Evolutionary conservation across 2,113 vertebrate species (phyloP).

Genomic region (Oncorhynchus masou): DNA sequence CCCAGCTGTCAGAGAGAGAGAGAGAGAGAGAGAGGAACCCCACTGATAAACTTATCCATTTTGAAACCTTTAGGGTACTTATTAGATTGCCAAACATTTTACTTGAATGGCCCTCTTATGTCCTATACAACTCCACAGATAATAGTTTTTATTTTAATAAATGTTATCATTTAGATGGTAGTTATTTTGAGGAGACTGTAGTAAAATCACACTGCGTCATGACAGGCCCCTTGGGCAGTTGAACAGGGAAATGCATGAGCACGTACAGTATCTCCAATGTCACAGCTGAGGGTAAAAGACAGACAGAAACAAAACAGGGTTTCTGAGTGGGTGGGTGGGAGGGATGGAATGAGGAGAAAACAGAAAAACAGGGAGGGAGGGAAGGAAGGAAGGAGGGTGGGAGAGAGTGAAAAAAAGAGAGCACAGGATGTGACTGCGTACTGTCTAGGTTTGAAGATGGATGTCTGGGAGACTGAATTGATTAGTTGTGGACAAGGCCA

Average conservation of each 20-base stretch:
- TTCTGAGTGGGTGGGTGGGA: background rate
- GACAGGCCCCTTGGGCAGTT: background rate
- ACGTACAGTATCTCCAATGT: background rate
- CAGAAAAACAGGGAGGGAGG: background rate
- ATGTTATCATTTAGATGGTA: background rate
- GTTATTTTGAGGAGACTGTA: background rate
- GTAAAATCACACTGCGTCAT: slow-evolving; percentile 17
- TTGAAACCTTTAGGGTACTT: background rate
- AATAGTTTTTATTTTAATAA: background rate
- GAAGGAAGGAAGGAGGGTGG: background rate
- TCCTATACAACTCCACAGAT: background rate
- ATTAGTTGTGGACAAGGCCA: slow-evolving; percentile 53
- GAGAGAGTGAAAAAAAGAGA: background rate
- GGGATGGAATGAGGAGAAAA: background rate
- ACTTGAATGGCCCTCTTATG: background rate
- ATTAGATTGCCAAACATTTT: background rate
- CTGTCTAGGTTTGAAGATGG: slow-evolving; percentile 27
- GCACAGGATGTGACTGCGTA: background rate
- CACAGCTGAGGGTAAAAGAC: slow-evolving; percentile 4
- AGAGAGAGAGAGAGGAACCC: background rate
- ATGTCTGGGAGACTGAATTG: slow-evolving; percentile 51
- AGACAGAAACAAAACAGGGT: background rate
- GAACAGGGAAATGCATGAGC: background rate
- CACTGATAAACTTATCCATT: background rate
- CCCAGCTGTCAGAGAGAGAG: slow-evolving; percentile 38